Evolutionary conservation across 2,888 invertebrate species (phyloP).

Genomic region (Allacma fusca): DNA sequence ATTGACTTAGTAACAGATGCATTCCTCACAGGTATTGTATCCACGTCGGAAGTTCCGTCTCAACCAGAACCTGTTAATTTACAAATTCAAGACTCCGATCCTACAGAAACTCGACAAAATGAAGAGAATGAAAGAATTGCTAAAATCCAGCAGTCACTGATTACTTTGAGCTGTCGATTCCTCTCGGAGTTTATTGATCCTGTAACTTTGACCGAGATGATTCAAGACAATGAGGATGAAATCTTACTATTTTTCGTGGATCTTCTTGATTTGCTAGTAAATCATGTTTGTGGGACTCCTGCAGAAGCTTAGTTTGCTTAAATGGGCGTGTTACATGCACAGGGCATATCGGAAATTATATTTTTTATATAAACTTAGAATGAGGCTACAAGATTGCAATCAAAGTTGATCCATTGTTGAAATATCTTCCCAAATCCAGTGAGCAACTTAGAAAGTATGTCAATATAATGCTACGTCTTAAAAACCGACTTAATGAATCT

Average conservation of each 20-base stretch:
- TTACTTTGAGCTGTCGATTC: slow-evolving; percentile 5
- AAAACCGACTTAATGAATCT: too few relatives aligned
- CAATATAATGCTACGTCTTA: too few relatives aligned
- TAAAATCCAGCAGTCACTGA: not conserved
- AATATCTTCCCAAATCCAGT: too few relatives aligned
- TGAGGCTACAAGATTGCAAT: too few relatives aligned
- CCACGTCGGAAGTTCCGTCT: not conserved
- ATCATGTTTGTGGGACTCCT: slow-evolving; percentile 19
- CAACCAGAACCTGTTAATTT: not conserved
- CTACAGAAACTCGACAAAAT: slow-evolving; percentile 14
- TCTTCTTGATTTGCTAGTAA: slow-evolving; percentile 49
- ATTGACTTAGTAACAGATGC: slow-evolving; percentile 55
- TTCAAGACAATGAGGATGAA: slow-evolving; percentile 48
- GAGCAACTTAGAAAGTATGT: too few relatives aligned
- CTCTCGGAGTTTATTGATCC: slow-evolving; percentile 34
- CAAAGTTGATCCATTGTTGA: too few relatives aligned
- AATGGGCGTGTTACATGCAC: too few relatives aligned
- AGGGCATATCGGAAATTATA: too few relatives aligned
- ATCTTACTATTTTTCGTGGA: slow-evolving; percentile 60
- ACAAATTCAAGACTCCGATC: slow-evolving; percentile 9
- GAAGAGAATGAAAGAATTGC: not conserved
- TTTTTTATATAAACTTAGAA: too few relatives aligned
- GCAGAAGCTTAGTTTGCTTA: too few relatives aligned
- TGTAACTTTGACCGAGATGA: not conserved
- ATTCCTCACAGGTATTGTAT: slow-evolving; percentile 35